Conservation (phyloP, 2,113 vertebrate species). For the Turnix velox region DNA sequence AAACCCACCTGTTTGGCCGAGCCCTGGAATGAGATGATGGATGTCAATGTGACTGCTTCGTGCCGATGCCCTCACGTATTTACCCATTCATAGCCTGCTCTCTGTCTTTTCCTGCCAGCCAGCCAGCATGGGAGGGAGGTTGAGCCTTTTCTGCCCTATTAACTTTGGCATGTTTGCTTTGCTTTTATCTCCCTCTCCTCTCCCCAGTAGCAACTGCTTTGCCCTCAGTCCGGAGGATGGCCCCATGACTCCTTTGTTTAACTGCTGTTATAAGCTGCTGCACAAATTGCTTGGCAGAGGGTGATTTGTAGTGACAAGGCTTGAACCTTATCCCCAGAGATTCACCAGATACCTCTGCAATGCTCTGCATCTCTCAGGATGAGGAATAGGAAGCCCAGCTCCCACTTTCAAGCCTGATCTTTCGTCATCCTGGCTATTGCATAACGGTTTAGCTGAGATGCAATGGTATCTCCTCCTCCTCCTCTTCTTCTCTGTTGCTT, state of each 20-base stretch:
- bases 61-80: neutral
- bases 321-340: conserved; percentile 66
- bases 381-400: conserved; percentile 47
- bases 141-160: conserved; percentile 60
- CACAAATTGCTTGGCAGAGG: conserved; percentile 67
- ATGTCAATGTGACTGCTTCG: neutral
- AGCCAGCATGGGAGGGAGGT: neutral
- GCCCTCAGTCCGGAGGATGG: conserved; percentile 56
- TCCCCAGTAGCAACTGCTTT: conserved; percentile 64
- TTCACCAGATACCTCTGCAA: conserved; percentile 71
- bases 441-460: conserved; percentile 12
- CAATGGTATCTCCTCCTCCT: neutral
- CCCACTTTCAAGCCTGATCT: conserved; percentile 44
- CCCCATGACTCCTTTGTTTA: conserved; percentile 66
- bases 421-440: conserved; percentile 51
- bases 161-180: conserved; percentile 69
- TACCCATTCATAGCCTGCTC: neutral
- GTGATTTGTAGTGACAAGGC: conserved; percentile 77
- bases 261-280: conserved; percentile 71
- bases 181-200: conserved; percentile 64
- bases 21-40: neutral
- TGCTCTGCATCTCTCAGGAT: conserved; percentile 48
- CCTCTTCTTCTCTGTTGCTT: neutral
- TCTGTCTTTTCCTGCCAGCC: neutral
- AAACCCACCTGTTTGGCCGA: neutral